Percentiles rank a stretch among this genome's conserved stretches.
Evolutionary conservation across 2,888 invertebrate genomes (phyloP).

Genomic region (Zaprionus bogoriensis): DNA sequence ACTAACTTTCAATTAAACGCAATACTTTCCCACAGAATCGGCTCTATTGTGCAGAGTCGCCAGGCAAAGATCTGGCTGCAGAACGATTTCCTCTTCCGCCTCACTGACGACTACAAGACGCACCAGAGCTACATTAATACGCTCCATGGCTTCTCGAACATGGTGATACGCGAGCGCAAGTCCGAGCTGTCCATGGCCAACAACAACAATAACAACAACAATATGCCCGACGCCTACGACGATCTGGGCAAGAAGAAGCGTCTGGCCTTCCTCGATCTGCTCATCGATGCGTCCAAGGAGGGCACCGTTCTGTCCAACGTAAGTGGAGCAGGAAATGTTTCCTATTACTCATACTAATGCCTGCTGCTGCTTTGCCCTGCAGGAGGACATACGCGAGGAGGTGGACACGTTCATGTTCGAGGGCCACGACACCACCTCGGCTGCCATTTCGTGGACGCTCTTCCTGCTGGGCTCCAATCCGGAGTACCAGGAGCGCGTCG

Average conservation of each 20-base stretch:
- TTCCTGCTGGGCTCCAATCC: conserved; percentile 82
- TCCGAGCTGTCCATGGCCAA: conserved; percentile 79
- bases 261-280: conserved; percentile 85
- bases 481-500: conserved; percentile 82
- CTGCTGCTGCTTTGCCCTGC: not conserved
- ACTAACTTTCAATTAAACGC: conserved; percentile 77
- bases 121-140: conserved; percentile 84
- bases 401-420: conserved; percentile 88
- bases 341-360: not conserved
- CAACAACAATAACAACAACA: conserved; percentile 66
- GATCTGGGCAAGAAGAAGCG: conserved; percentile 84
- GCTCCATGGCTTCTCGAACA: conserved; percentile 84
- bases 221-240: conserved; percentile 72
- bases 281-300: conserved; percentile 84
- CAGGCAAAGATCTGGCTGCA: conserved; percentile 86
- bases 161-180: conserved; percentile 84
- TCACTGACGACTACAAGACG: conserved; percentile 84
- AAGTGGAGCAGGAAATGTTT: not conserved
- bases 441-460: conserved; percentile 83
- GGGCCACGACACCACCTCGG: conserved; percentile 83
- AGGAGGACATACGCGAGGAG: conserved; percentile 85
- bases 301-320: conserved; percentile 82
- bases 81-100: conserved; percentile 85
- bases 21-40: conserved; percentile 82
- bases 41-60: conserved; percentile 84